phyloP scores from a whole-genome alignment of 2,797 vertebrate species.

The Paramormyrops hopkinsi region DNA sequence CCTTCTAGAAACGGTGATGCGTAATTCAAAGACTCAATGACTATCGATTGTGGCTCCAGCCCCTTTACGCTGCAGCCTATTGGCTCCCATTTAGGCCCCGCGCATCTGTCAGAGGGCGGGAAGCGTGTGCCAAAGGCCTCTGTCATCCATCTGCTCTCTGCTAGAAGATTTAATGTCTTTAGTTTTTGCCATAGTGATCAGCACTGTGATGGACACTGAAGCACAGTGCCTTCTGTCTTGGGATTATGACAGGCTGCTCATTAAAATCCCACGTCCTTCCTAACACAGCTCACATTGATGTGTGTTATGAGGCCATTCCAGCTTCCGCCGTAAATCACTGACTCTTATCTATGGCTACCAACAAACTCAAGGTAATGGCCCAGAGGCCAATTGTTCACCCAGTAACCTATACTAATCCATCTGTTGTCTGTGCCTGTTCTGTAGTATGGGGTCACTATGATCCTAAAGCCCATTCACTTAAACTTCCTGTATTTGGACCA shows the following conservation, averaged over 20 bases:
- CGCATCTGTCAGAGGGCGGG: background rate
- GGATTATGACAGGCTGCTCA: background rate
- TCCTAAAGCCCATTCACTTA: background rate
- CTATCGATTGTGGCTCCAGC: background rate
- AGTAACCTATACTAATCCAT: background rate
- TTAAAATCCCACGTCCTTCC: background rate
- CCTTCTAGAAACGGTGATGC: background rate
- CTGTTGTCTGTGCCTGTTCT: background rate
- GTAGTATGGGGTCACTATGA: background rate
- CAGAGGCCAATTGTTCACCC: background rate
- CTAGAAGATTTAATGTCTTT: slow-evolving; percentile 4
- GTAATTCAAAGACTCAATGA: slow-evolving; percentile 2
- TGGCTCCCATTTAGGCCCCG: background rate
- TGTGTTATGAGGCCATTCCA: background rate
- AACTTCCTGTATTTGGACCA: background rate
- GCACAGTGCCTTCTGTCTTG: background rate
- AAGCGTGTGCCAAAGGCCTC: background rate
- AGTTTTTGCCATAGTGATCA: slow-evolving; percentile 1
- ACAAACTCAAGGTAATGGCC: background rate
- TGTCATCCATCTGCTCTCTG: slow-evolving; percentile 3
- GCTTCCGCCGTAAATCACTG: background rate
- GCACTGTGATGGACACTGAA: background rate
- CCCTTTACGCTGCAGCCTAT: background rate
- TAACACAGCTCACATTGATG: background rate
- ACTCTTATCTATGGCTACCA: background rate